Evolutionary conservation across 2,888 invertebrate genomes (phyloP), one percentile per base, ranked within the genome.

Genomic region (Alviniconcha strummeri): DNA sequence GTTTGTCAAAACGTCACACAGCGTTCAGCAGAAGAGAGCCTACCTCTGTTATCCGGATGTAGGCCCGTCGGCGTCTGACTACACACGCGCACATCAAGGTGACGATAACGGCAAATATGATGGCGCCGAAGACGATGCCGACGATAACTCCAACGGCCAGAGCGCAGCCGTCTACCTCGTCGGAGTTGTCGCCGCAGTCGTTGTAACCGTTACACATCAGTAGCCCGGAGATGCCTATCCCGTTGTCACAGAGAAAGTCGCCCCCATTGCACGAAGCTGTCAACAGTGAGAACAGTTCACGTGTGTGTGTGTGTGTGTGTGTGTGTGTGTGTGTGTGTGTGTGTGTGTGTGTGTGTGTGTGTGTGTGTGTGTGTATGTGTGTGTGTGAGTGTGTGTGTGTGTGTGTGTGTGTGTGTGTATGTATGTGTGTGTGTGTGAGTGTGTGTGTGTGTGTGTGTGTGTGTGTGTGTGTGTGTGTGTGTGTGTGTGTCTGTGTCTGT

Each of bases 141-240:
- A 81, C 74, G 81, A 81, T 81, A 74, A 81, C 57, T 8, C 80
- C 80, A n/a, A 69, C 69, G 15, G 80, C 80, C 69, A 80, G 80
- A 5, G 36, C 55, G 55, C 80, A 80, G 55, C 69, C 80, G 36
- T 56, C 81, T 9, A 69, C n/a, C 72, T 84, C 84, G 19, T 84
- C 84, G 9, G 84, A 77, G 54, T 81, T 56, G 56, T 84, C 86
- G 8, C 88, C 87, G 82, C 91, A 91, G 75, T 91, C 91, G 80
- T 89, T 85, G 19, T 89, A 86, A 15, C 88, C 85, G 83, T 91
- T 90, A 88, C 91, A 91, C 5, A 84, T 84, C 81, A 89, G 86
- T 11, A 81, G 75, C 15, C 64, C 19, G 13, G 85, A 83, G 55
- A 92, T 87, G 86, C 92, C 92, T 11, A 84, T 84, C 0, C 87